Percentiles rank a stretch among this genome's conserved stretches.
These are phyloP conservation scores for Oxycera nigricornis DNA, from an alignment of 2,888 invertebrate genomes.

Conservation along the genomic window DNA sequence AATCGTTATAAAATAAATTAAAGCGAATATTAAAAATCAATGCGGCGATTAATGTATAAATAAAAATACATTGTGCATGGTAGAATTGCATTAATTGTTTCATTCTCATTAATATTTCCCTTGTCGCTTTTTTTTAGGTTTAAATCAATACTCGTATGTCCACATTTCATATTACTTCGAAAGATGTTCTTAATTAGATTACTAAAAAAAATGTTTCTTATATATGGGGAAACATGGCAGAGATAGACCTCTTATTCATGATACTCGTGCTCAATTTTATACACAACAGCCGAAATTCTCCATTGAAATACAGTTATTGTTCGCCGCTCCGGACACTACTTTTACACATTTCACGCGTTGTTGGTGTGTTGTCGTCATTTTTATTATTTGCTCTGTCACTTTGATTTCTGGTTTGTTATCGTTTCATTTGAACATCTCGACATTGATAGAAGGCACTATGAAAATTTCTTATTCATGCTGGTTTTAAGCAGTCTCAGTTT, in stretches of 20 bases:
- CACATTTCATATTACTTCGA: background rate
- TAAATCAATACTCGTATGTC: background rate
- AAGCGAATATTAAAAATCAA: background rate
- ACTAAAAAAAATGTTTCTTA: no score
- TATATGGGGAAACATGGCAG: no score
- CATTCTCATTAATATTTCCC: background rate
- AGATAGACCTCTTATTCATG: no score
- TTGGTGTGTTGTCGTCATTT: background rate
- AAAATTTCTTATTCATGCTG: slow-evolving; percentile 69
- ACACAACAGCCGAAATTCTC: no score
- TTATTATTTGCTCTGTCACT: background rate
- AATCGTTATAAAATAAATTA: slow-evolving; percentile 4
- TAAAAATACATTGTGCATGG: background rate
- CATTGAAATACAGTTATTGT: no score
- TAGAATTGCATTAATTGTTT: background rate
- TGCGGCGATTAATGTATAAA: background rate
- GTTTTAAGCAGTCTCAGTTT: slow-evolving; percentile 64
- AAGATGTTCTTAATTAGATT: no score
- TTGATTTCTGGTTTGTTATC: background rate
- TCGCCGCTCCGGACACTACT: no score
- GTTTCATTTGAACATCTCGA: background rate
- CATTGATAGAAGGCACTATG: slow-evolving; percentile 64
- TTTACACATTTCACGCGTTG: no score
- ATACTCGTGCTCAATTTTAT: no score
- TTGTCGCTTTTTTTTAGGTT: background rate